Evolutionary conservation across 2,797 vertebrate species (phyloP), one percentile per base, ranked within the genome.

Genomic region (Euphonia xanthogaster): DNA sequence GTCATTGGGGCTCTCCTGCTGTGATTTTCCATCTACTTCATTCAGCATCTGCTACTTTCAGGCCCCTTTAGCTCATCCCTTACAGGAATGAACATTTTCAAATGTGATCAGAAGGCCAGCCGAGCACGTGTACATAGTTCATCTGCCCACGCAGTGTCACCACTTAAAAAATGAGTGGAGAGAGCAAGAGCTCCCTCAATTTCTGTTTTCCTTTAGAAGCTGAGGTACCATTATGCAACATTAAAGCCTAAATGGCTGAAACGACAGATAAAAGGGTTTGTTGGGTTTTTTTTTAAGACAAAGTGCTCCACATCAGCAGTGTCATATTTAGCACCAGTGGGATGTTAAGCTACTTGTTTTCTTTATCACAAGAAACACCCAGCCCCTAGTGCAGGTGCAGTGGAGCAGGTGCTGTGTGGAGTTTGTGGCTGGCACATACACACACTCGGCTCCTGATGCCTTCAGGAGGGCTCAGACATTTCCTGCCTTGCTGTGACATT

Each of bases 391-490:
- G 45, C 30, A 44, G 82, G 50, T 1, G 0, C 67, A n/a, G 77
- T 0, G 15, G 53, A 24, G 30, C 48, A 61, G 71, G 81, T 93
- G 78, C 62, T 0, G 0, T 50, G 61, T 55, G 82, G 57, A 90
- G 63, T 88, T 62, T 10, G 1, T 55, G 51, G 45, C 79, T 93
- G 74, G 62, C 25, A 9, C 60, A 44, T 1, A 3, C 18, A 54
- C 53, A 4, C 9, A 31, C 44, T 14, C 0, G 0, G 12, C 40
- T 75, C 62, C 50, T 15, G 30, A 53, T 61, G 70, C 79, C 96
- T 94, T 57, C 71, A 94, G 82, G 74, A 95, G 37, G 76, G 37
- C 91, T 92, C 95, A 95, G 95, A 39, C 73, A 48, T 94, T 96
- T 90, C 28, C 67, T 86, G 5, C 51, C 87, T 90, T 88, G 51